Evolutionary conservation across 2,113 vertebrate species (phyloP).

Genomic region (Microtus oregoni): DNA sequence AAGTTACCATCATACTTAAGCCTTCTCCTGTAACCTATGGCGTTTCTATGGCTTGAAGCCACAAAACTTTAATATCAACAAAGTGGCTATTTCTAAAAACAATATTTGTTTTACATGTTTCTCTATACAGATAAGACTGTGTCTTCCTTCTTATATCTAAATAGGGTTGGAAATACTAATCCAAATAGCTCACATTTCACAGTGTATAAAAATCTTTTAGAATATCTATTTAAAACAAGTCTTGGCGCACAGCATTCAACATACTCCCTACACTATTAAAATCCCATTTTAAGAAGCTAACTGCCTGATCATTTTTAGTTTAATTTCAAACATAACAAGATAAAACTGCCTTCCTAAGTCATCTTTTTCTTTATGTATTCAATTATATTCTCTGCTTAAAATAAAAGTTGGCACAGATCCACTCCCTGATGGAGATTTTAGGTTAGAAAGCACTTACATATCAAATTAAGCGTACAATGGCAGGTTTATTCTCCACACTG

Average conservation of each 20-base stretch:
- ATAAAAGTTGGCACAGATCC: conserved; percentile 75
- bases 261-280: conserved; percentile 60
- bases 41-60: background rate
- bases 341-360: conserved; percentile 71
- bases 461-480: conserved; percentile 63
- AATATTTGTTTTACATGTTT: conserved; percentile 36
- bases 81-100: conserved; percentile 45
- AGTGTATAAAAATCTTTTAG: conserved; percentile 52
- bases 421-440: conserved; percentile 60
- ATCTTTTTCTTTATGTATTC: conserved; percentile 72
- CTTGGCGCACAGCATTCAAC: conserved; percentile 49
- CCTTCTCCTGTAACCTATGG: background rate
- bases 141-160: conserved; percentile 52
- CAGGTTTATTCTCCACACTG: conserved; percentile 45
- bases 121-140: background rate
- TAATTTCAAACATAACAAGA: conserved; percentile 75
- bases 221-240: conserved; percentile 67
- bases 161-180: conserved; percentile 57
- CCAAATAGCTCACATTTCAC: conserved; percentile 45
- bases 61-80: background rate
- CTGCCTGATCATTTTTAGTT: conserved; percentile 75
- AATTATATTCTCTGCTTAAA: conserved; percentile 73
- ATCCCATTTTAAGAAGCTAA: conserved; percentile 69
- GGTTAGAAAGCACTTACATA: conserved; percentile 65
- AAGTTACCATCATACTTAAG: background rate